phyloP scores from a whole-genome alignment of 1,140 invertebrate species.

The Limonius californicus region DNA sequence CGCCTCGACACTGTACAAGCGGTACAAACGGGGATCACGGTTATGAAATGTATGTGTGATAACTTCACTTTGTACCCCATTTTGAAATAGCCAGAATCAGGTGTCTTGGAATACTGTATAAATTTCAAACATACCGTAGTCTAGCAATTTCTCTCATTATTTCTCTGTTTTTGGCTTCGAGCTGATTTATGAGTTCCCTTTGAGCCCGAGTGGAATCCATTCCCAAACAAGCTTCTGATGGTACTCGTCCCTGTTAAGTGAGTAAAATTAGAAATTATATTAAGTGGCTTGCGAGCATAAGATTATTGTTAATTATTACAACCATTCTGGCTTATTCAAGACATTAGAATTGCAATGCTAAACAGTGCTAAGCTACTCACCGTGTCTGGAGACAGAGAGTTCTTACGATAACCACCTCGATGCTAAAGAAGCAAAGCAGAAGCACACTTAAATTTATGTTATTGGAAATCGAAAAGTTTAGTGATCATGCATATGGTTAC shows the following conservation, averaged over 20 bases:
- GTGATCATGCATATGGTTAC: conserved; percentile 3
- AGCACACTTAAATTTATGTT: conserved; percentile 40
- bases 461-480: background rate
- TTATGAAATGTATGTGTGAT: too few relatives aligned
- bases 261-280: too few relatives aligned
- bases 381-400: conserved; percentile 55
- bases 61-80: too few relatives aligned
- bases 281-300: too few relatives aligned
- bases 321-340: background rate
- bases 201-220: conserved; percentile 83
- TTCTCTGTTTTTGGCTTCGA: conserved; percentile 96
- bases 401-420: conserved; percentile 50
- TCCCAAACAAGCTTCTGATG: conserved; percentile 69
- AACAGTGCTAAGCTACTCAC: conserved; percentile 43
- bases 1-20: too few relatives aligned
- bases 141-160: conserved; percentile 96
- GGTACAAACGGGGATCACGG: too few relatives aligned
- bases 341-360: background rate
- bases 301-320: background rate
- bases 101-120: background rate
- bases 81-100: too few relatives aligned
- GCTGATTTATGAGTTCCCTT: conserved; percentile 87
- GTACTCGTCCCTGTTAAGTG: conserved; percentile 61
- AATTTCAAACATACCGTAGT: conserved; percentile 60
- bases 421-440: conserved; percentile 50